Conservation (phyloP, 2,113 vertebrate species). For the Neolamprologus kungweensis region DNA sequence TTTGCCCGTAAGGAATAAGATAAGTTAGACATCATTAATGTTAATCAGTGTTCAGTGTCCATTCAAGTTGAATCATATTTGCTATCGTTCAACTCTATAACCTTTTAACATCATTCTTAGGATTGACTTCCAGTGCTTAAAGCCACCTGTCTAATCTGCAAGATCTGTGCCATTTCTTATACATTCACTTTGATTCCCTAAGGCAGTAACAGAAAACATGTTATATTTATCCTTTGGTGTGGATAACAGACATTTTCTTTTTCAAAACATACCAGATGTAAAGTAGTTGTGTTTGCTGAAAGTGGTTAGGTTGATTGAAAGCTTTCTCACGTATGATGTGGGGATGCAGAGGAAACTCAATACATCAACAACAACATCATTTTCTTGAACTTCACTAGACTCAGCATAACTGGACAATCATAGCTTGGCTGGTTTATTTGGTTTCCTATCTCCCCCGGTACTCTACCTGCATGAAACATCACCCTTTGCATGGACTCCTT, state of each 20-base stretch:
- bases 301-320: background rate
- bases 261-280: constrained; percentile 38
- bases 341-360: background rate
- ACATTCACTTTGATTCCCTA: constrained; percentile 92
- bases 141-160: constrained; percentile 68
- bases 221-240: constrained; percentile 81
- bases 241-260: constrained; percentile 66
- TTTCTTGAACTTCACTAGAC: background rate
- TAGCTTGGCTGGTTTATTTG: background rate
- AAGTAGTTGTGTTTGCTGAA: constrained; percentile 1
- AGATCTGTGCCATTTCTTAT: constrained; percentile 71
- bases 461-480: background rate
- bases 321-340: background rate
- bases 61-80: background rate
- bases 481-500: background rate
- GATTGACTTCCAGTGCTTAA: background rate
- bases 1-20: background rate
- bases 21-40: constrained; percentile 4
- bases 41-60: background rate
- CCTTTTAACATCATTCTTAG: background rate
- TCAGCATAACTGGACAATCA: background rate
- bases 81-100: background rate
- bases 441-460: background rate
- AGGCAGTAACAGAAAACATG: constrained; percentile 80
- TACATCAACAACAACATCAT: background rate